Conservation (phyloP, 2,113 vertebrate species). For the Sminthopsis crassicaudata region DNA sequence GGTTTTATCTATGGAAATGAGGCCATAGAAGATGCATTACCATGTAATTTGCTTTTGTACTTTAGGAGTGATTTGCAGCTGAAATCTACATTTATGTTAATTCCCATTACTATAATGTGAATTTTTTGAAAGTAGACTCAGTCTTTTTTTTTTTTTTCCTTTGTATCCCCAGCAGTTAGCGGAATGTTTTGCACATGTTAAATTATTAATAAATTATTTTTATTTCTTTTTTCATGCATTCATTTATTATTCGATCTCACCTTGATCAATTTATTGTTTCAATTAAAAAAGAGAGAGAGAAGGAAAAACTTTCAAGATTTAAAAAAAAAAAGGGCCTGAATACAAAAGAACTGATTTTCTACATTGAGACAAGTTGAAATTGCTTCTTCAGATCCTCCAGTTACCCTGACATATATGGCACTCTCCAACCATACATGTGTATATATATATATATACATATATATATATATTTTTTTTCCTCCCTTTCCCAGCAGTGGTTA, state of each 20-base stretch:
- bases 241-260: neutral
- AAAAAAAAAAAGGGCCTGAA: constrained; percentile 39
- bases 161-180: neutral
- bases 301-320: constrained; percentile 15
- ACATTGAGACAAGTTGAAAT: constrained; percentile 12
- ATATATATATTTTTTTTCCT: neutral
- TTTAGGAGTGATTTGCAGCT: neutral
- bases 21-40: neutral
- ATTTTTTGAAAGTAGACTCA: neutral
- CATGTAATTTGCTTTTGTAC: neutral
- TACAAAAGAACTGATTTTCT: constrained; percentile 42
- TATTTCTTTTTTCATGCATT: neutral
- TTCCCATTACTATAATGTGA: neutral
- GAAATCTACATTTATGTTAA: neutral
- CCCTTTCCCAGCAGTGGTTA: neutral
- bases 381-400: constrained; percentile 51
- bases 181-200: neutral
- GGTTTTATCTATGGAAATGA: neutral
- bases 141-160: neutral
- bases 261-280: neutral
- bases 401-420: constrained; percentile 29
- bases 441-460: no score
- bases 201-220: neutral
- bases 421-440: neutral
- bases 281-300: constrained; percentile 34